A percentile compares a stretch with the other conserved stretches of the same genome.
Conservation (phyloP, 1,140 invertebrate genomes). For the Phortica variegata region DNA sequence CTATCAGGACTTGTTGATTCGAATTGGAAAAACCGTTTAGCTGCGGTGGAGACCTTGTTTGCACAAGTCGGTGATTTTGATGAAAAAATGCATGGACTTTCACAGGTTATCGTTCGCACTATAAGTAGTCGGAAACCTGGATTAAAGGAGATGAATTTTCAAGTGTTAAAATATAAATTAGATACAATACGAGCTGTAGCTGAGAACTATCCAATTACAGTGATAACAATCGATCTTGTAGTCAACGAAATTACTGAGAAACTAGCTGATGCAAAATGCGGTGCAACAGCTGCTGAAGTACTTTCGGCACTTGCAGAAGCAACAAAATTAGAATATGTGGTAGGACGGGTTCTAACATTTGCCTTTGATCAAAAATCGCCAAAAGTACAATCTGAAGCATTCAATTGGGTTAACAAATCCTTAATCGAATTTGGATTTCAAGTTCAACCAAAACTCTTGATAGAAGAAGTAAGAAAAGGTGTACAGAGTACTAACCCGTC, state of each 20-base stretch:
- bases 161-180: conserved; percentile 82
- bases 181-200: conserved; percentile 77
- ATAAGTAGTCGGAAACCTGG: conserved; percentile 86
- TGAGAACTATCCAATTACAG: conserved; percentile 72
- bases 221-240: conserved; percentile 73
- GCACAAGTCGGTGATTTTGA: conserved; percentile 67
- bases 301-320: conserved; percentile 77
- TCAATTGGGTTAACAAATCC: conserved; percentile 76
- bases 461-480: conserved; percentile 81
- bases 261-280: conserved; percentile 82
- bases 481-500: conserved; percentile 80
- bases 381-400: conserved; percentile 83
- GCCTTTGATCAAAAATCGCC: conserved; percentile 89
- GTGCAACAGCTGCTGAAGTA: conserved; percentile 67
- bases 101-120: conserved; percentile 74
- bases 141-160: conserved; percentile 87
- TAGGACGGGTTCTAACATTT: conserved; percentile 69
- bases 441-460: conserved; percentile 72
- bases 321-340: conserved; percentile 73
- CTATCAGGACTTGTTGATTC: conserved; percentile 71
- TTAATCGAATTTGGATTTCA: conserved; percentile 82
- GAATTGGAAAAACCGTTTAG: conserved; percentile 86
- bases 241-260: conserved; percentile 82
- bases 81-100: conserved; percentile 63
- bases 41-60: conserved; percentile 72